Conservation (phyloP, 2,888 invertebrate species). For the Erebia epiphron region DNA sequence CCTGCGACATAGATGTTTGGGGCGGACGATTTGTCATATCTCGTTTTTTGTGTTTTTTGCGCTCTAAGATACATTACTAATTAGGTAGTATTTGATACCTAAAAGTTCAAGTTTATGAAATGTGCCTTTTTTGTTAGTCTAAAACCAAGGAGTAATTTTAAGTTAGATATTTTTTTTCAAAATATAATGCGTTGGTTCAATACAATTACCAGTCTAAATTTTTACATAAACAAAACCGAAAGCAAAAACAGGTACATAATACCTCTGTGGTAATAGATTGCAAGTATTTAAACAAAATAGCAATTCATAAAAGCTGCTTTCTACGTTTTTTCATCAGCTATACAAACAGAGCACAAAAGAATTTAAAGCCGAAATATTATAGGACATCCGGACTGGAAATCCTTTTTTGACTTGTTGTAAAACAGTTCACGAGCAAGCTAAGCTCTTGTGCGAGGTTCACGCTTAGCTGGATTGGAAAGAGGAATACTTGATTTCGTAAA, state of each 20-base stretch:
- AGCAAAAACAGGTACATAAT: background rate
- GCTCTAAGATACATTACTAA: too few species aligned
- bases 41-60: too few species aligned
- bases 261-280: background rate
- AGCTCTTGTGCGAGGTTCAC: conserved; percentile 21
- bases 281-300: conserved; percentile 7
- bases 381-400: conserved; percentile 22
- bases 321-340: background rate
- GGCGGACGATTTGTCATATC: too few species aligned
- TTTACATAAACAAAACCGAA: too few species aligned
- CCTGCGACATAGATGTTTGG: too few species aligned
- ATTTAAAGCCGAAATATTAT: conserved; percentile 25
- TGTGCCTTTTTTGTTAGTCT: too few species aligned
- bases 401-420: conserved; percentile 21
- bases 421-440: conserved; percentile 17
- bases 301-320: conserved; percentile 13
- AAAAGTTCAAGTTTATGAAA: too few species aligned
- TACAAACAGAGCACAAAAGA: conserved; percentile 23
- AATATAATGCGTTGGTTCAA: too few species aligned
- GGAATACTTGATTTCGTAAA: conserved; percentile 24
- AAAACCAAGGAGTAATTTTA: too few species aligned
- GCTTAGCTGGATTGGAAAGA: conserved; percentile 26
- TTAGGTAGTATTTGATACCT: too few species aligned
- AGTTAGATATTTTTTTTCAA: too few species aligned
- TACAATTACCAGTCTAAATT: too few species aligned